Base-by-base conservation (phyloP, 1,140 invertebrate species). In the Phymastichus coffea region DNA sequence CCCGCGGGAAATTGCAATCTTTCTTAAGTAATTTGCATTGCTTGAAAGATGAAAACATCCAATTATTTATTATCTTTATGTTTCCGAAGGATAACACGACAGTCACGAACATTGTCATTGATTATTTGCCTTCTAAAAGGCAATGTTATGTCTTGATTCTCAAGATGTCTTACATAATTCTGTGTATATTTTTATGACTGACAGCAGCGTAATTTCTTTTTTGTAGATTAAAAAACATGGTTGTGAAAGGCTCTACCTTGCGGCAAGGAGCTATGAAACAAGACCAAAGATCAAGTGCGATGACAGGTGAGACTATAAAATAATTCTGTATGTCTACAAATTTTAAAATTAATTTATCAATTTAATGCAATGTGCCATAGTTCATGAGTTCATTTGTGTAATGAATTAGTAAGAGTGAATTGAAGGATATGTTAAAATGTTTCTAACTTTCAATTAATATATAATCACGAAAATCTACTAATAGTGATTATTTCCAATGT, bases 211-310 rank as follows among this genome's bases (percentile, higher is more conserved):
- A n/a, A n/a, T n/a, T n/a, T n/a, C n/a, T 30, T 49, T 20, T 23
- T 73, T 75, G 47, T 63, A 79, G 76, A 66, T 79, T n/a, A 73
- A 76, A 70, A 78, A 74, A 66, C 69, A 75, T 52, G 70, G 67
- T 22, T 69, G 57, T 49, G 65, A 70, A 20, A 79, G 57, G 26
- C 54, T 73, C 9, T 66, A 74, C 37, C 35, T 73, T 10, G 69
- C 64, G 15, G 66, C 66, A 9, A 72, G 65, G 35, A 71, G 63
- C 28, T 68, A 72, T 40, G 67, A 73, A 25, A 65, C 69, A 23
- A 65, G 66, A 22, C 20, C 69, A 20, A 60, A 63, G 8, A 23
- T 66, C 38, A 73, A 69, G 59, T 66, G 37, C 28, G 64, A 69
- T 17, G 63, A 61, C 23, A 72, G 68, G 76, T 78, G 38, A 74